Evolutionary conservation across 2,113 vertebrate genomes (phyloP).

Genomic region (Mesocricetus auratus): DNA sequence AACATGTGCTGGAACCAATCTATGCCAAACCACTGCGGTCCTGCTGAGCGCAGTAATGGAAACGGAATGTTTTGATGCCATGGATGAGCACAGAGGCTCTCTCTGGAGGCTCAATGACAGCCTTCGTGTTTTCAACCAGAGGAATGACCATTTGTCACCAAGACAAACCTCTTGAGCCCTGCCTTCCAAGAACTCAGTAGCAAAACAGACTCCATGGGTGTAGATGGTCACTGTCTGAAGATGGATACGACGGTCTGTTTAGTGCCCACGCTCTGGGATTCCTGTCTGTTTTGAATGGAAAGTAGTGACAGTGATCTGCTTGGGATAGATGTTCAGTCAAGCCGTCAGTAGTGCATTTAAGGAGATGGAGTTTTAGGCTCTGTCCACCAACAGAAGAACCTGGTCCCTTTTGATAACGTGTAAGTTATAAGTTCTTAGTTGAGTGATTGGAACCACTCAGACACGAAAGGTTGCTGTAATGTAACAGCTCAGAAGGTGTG

Average conservation of each 20-base stretch:
- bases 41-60: neutral
- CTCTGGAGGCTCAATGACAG: neutral
- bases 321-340: neutral
- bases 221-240: neutral
- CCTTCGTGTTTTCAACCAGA: neutral
- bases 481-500: neutral
- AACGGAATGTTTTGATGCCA: neutral
- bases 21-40: conserved; percentile 90
- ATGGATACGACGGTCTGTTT: neutral
- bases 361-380: neutral
- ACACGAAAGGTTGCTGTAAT: neutral
- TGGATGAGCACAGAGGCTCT: neutral
- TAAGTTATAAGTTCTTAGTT: neutral
- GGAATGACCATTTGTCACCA: neutral
- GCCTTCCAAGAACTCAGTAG: neutral
- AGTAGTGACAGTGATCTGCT: neutral
- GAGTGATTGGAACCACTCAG: neutral
- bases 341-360: neutral
- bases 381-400: neutral
- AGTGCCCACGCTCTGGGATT: neutral
- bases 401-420: conserved; percentile 11
- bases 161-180: neutral
- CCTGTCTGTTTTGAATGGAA: conserved; percentile 8
- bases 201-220: neutral
- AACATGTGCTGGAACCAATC: conserved; percentile 92